A percentile compares a stretch with the other conserved stretches of the same genome.
Evolutionary conservation across 1,140 invertebrate genomes (phyloP).

Genomic region (Physella acuta): DNA sequence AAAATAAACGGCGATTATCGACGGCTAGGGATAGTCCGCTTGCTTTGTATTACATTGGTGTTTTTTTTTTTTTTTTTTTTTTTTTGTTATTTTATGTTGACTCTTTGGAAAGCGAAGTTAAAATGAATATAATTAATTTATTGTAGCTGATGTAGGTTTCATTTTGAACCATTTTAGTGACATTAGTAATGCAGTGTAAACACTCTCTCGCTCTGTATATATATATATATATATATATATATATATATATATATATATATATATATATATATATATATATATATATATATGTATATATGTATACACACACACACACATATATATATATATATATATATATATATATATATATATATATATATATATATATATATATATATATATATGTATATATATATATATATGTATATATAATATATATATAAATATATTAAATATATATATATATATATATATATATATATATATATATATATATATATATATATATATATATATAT

Average conservation of each 20-base stretch:
- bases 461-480: neutral
- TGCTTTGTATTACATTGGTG: too few species aligned
- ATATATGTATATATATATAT: neutral
- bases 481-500: neutral
- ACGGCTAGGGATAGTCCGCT: too few species aligned
- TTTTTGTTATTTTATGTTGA: too few species aligned
- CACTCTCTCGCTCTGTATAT: slow-evolving; percentile 5
- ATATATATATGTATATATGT: neutral
- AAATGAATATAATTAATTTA: too few species aligned
- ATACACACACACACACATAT: neutral
- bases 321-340: neutral
- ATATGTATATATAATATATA: slow-evolving; percentile 5
- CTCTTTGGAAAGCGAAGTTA: too few species aligned
- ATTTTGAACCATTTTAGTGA: too few species aligned
- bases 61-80: too few species aligned
- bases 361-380: slow-evolving; percentile 5
- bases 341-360: neutral
- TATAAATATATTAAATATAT: slow-evolving; percentile 8
- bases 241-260: slow-evolving; percentile 2
- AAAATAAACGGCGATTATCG: too few species aligned
- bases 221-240: slow-evolving; percentile 2
- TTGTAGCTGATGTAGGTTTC: too few species aligned
- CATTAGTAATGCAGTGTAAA: neutral
- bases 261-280: slow-evolving; percentile 7
- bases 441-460: neutral